A percentile compares a stretch with the other conserved stretches of the same genome.
Evolutionary conservation across 2,888 invertebrate species (phyloP).

Genomic region (Lasioglossum villosulum): DNA sequence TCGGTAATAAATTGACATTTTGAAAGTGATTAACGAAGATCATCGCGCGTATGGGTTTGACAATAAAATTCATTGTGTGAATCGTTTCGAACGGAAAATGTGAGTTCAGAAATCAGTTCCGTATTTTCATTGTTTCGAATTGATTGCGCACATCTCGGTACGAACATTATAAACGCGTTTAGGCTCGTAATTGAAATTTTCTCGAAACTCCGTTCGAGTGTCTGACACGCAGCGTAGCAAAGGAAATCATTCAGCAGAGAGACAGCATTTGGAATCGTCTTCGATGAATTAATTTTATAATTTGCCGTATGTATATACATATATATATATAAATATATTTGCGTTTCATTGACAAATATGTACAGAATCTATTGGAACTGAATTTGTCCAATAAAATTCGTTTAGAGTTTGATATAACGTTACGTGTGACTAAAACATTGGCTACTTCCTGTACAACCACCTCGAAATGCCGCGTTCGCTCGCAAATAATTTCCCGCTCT

Average conservation of each 20-base stretch:
- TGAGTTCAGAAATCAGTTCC: not conserved
- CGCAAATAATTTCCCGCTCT: not conserved
- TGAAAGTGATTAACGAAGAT: not conserved
- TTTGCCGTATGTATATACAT: slow-evolving; percentile 13
- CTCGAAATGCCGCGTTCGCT: not conserved
- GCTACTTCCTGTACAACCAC: slow-evolving; percentile 8
- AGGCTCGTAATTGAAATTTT: not conserved
- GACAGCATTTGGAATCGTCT: slow-evolving; percentile 13
- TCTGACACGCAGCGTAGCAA: not conserved
- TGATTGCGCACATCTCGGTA: not conserved
- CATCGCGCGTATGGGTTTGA: not conserved
- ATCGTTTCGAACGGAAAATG: not conserved
- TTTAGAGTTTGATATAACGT: slow-evolving; percentile 24
- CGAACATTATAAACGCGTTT: not conserved
- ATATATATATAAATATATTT: slow-evolving; percentile 10
- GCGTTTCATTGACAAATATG: slow-evolving; percentile 19
- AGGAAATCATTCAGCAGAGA: slow-evolving; percentile 13
- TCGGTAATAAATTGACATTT: not conserved
- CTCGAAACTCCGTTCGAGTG: not conserved
- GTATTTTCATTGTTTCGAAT: not conserved
- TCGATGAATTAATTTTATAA: slow-evolving; percentile 14
- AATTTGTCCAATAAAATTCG: slow-evolving; percentile 22
- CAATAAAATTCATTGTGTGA: not conserved
- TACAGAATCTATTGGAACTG: slow-evolving; percentile 17
- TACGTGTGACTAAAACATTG: slow-evolving; percentile 11